Evolutionary conservation across 2,113 vertebrate species (phyloP), one percentile per base, ranked within the genome.

Genomic region (Xenopus laevis): DNA sequence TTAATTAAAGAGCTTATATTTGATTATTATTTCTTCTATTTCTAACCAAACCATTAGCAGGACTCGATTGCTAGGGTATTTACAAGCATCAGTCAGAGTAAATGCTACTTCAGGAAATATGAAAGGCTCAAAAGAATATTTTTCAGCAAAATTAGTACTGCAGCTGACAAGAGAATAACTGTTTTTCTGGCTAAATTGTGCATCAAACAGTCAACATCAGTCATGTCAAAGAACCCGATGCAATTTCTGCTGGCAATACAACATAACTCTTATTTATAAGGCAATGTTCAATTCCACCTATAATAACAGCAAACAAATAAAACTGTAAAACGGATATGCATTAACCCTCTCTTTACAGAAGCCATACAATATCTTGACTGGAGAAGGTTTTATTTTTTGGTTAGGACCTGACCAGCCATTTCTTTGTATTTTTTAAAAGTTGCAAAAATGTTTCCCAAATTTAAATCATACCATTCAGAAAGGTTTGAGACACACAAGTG

Each of bases 81-180:
- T 45, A 40, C 17, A 67, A 50, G 45, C 44, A 67, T 67, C 65
- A 67, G 50, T 67, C 65, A 67, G 20, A 23, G 44, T 67, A 67
- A 67, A 50, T 67, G 44, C 18, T 23, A 21, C 6, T 50, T 67
- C 45, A 50, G 18, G 18, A 47, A 21, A 50, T 50, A 15, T 50
- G 11, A 67, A 50, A 21, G 18, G 50, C 33, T 17, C 10, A 45
- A 65, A 67, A 60, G 10, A 18, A 50, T 67, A 50, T 67, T 67
- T 67, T 67, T 23, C 65, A 23, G 11, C 13, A 23, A 50, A 67
- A 50, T 46, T n/a, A 65, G 17, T 65, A 46, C 7, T 16, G 63
- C 17, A 20, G 17, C 17, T 46, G 63, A 16, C 63, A 67, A 18
- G 45, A 67, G 18, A 45, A 50, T 45, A 67, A 67, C 45, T 47